Evolutionary conservation across 2,113 vertebrate species (phyloP), one percentile per base, ranked within the genome.

Genomic region (Rattus norvegicus): DNA sequence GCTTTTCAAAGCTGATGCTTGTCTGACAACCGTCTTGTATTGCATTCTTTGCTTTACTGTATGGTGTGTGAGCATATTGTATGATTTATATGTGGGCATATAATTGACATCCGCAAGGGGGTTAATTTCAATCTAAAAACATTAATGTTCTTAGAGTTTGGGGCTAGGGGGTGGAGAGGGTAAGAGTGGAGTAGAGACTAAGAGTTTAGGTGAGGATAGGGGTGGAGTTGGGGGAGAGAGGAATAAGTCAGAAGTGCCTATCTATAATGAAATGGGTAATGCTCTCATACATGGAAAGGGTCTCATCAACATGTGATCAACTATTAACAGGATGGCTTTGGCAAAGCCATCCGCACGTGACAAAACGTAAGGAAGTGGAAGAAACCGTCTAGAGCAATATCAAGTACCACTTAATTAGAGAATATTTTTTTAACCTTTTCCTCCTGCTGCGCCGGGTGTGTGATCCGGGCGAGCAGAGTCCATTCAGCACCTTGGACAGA

Each of bases 401-500:
- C 98, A 99, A 99, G 98, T 99, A 98, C 98, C 98, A 98, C 98
- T 99, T 99, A 98, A 99, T 98, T 98, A 99, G 99, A 99, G 98
- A 98, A 98, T 98, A 98, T 90, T 89, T 90, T 89, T 90, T 98
- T 97, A 96, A 97, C 98, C 98, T 98, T 98, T 98, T 98, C 93
- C 88, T 95, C 91, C 92, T 86, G 95, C 94, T 90, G 94, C 90
- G 98, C 98, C 93, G 98, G 97, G 97, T 91, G 96, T 90, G 96
- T 94, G 88, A 90, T 83, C 88, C 28, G 61, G 96, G 86, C 86
- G 39, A 30, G 2, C 87, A 19, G 83, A 95, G 95, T 94, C 87
- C 95, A 99, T 99, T 99, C 99, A 99, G 99, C 98, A 99, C 99
- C 99, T 98, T 99, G 99, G 99, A 99, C 99, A 99, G 99, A 99